Evolutionary conservation across 2,888 invertebrate genomes (phyloP).

Genomic region (Biston betularia): DNA sequence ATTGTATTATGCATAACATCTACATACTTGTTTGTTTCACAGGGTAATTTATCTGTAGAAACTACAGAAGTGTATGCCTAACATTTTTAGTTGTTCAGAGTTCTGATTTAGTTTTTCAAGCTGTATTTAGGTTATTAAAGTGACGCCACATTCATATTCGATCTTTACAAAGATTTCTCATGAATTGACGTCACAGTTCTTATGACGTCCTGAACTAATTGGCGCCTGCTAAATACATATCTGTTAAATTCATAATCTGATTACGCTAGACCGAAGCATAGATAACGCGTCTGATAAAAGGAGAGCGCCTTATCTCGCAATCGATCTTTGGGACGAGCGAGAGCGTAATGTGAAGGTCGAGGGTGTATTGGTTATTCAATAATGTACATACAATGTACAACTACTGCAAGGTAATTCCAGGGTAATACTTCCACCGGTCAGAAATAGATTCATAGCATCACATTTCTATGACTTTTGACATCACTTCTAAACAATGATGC

Average conservation of each 20-base stretch:
- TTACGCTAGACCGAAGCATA: slow-evolving; percentile 19
- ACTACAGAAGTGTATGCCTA: background rate
- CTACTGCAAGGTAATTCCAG: no score
- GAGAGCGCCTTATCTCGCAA: slow-evolving; percentile 18
- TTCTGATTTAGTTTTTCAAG: no score
- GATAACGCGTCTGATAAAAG: slow-evolving; percentile 16
- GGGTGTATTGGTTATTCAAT: background rate
- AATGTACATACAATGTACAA: slow-evolving; percentile 3
- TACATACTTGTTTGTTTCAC: background rate
- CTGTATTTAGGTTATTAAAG: no score
- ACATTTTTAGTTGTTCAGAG: no score
- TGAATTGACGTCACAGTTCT: slow-evolving; percentile 23
- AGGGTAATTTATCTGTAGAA: background rate
- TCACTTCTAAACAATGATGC: no score
- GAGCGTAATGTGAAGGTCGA: slow-evolving; percentile 11
- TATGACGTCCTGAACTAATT: slow-evolving; percentile 21
- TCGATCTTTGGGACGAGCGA: slow-evolving; percentile 10
- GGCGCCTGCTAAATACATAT: slow-evolving; percentile 21
- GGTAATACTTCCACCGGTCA: background rate
- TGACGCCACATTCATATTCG: no score
- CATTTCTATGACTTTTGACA: no score
- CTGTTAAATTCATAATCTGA: slow-evolving; percentile 20
- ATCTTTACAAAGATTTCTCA: slow-evolving; percentile 5
- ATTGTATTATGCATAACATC: slow-evolving; percentile 7
- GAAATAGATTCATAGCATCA: background rate